Evolutionary conservation across 2,888 invertebrate species (phyloP).

Genomic region (Pheosia gnoma): DNA sequence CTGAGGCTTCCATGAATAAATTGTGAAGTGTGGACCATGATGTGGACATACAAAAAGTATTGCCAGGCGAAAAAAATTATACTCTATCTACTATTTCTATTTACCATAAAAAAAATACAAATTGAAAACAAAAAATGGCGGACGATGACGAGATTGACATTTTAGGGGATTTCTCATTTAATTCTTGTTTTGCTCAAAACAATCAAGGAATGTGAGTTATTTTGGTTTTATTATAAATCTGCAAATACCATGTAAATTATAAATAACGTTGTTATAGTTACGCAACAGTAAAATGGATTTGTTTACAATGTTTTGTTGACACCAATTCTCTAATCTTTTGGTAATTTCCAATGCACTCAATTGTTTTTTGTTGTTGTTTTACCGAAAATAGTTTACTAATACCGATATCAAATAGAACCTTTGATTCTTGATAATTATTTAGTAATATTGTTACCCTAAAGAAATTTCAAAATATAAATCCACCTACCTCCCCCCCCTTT

Average conservation of each 20-base stretch:
- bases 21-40: too few species aligned
- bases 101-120: not conserved
- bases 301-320: conserved; percentile 46
- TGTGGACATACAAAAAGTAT: too few species aligned
- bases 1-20: too few species aligned
- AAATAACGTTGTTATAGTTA: conserved; percentile 10
- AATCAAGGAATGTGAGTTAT: conserved; percentile 84
- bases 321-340: conserved; percentile 19
- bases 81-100: not conserved
- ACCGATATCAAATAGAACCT: not conserved
- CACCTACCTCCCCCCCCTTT: conserved; percentile 10
- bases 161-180: conserved; percentile 88
- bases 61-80: too few species aligned
- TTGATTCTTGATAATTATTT: not conserved
- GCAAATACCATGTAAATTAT: not conserved
- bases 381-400: not conserved
- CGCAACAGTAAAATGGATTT: conserved; percentile 29
- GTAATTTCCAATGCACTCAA: not conserved
- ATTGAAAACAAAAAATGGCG: conserved; percentile 78
- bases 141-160: conserved; percentile 90
- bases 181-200: conserved; percentile 85
- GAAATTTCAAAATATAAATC: too few species aligned
- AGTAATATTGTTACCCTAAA: too few species aligned
- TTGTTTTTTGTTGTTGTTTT: not conserved
- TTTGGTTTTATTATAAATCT: not conserved